Evolutionary conservation across 2,888 invertebrate genomes (phyloP).

Genomic region (Heliothis peltigera): DNA sequence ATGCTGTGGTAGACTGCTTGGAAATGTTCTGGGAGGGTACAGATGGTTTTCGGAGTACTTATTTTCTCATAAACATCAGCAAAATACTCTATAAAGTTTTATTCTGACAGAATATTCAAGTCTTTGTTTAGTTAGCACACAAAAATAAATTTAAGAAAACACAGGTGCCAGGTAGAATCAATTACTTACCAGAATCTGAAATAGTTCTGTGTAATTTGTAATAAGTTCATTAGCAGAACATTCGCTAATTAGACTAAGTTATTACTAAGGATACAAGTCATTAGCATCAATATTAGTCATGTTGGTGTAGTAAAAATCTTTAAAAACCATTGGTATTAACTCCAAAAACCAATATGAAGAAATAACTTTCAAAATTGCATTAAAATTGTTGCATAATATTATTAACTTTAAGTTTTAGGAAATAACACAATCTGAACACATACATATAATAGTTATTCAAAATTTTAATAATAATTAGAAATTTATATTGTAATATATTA

Average conservation of each 20-base stretch:
- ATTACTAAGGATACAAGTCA: slow-evolving; percentile 17
- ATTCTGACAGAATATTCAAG: too few species aligned
- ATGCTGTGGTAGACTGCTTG: slow-evolving; percentile 22
- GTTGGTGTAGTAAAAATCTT: too few species aligned
- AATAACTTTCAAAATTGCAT: too few species aligned
- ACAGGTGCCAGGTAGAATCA: neutral
- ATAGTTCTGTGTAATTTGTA: slow-evolving; percentile 17
- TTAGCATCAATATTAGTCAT: slow-evolving; percentile 8
- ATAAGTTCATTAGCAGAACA: slow-evolving; percentile 34
- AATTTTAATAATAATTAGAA: too few species aligned
- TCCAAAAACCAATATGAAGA: too few species aligned
- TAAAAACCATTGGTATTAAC: too few species aligned
- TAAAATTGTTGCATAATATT: too few species aligned
- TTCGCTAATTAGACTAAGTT: slow-evolving; percentile 42
- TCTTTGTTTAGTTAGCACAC: too few species aligned
- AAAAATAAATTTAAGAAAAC: neutral
- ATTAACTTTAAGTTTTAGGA: too few species aligned
- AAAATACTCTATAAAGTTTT: slow-evolving; percentile 16
- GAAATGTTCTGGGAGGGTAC: slow-evolving; percentile 46
- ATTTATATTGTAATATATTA: too few species aligned
- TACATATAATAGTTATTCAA: too few species aligned
- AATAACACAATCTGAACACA: too few species aligned
- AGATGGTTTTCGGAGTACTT: slow-evolving; percentile 32
- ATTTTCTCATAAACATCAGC: slow-evolving; percentile 37
- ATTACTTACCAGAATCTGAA: slow-evolving; percentile 11